These are phyloP conservation scores for Chiloscyllium punctatum DNA, from an alignment of 2,797 vertebrate species.

Conservation along the genomic window DNA sequence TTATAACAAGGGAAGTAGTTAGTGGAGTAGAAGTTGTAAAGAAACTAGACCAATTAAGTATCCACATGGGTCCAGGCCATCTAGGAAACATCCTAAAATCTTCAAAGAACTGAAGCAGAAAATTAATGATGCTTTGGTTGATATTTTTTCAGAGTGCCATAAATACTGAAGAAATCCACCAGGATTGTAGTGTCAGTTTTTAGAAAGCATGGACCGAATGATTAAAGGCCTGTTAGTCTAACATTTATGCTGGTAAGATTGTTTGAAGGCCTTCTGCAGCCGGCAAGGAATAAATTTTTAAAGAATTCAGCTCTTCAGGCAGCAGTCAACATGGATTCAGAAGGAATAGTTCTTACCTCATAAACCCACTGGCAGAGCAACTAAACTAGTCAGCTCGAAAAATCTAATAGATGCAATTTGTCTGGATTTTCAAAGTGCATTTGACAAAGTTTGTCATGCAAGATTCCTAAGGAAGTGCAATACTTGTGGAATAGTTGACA, in stretches of 20 bases:
- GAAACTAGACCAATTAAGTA: neutral
- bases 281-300: neutral
- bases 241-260: neutral
- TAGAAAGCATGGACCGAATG: neutral
- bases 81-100: neutral
- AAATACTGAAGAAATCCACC: neutral
- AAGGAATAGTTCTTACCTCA: neutral
- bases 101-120: neutral
- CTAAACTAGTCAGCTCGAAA: neutral
- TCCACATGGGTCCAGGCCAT: too few species aligned
- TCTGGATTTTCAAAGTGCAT: neutral
- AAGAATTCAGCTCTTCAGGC: neutral
- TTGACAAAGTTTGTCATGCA: conserved; percentile 8
- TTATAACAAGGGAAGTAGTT: neutral
- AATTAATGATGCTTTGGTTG: neutral
- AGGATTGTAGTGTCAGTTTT: neutral
- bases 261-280: neutral
- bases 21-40: neutral
- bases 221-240: neutral
- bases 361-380: neutral
- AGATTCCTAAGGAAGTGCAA: neutral
- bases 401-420: neutral
- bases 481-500: neutral
- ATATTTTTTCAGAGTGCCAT: neutral
- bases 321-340: neutral